phyloP scores from a whole-genome alignment of 2,113 vertebrate genomes.

The Otolemur garnettii region DNA sequence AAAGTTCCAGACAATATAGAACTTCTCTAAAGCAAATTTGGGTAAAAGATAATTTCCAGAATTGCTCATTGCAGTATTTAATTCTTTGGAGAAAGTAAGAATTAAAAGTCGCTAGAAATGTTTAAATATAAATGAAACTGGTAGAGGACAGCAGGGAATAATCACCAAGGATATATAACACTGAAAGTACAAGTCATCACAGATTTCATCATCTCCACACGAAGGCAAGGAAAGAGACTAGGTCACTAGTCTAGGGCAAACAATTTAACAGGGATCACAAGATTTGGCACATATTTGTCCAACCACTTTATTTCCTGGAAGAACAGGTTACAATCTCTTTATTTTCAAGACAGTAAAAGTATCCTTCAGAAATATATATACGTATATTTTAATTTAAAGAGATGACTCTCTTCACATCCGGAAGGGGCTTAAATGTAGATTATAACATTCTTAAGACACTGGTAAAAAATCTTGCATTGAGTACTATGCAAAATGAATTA shows the following conservation, averaged over 20 bases:
- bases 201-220: background rate
- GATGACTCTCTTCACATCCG: constrained; percentile 3
- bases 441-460: constrained; percentile 30
- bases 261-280: background rate
- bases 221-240: background rate
- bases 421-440: background rate
- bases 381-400: constrained; percentile 34
- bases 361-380: background rate
- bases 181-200: background rate
- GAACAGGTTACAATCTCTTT: constrained; percentile 15
- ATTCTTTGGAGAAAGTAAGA: background rate
- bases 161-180: background rate
- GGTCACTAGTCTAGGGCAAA: background rate
- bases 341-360: constrained; percentile 58
- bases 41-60: background rate
- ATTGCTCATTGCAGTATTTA: background rate
- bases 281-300: constrained; percentile 39
- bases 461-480: background rate
- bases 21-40: background rate
- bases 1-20: constrained; percentile 46
- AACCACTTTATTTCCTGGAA: constrained; percentile 37
- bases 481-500: constrained; percentile 49
- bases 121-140: constrained; percentile 9
- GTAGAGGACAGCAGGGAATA: background rate
- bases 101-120: constrained; percentile 1